These are phyloP conservation scores for Temnothorax unifasciatus DNA, from an alignment of 2,888 invertebrate genomes.

Conservation along the genomic window DNA sequence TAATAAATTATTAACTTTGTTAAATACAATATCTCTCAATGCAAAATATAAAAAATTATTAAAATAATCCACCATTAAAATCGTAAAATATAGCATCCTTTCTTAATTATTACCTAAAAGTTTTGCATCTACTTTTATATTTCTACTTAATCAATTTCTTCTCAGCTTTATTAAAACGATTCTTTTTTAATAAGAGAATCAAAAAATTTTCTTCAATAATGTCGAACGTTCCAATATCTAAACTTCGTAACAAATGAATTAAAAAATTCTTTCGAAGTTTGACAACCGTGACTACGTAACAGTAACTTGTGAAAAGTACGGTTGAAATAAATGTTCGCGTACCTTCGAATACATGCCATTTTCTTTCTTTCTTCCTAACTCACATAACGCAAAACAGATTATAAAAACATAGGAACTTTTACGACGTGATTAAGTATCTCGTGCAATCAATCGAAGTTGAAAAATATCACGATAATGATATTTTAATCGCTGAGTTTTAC, in stretches of 20 bases:
- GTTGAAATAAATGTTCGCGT: neutral
- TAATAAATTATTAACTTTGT: neutral
- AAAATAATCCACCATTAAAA: neutral
- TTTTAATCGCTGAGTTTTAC: neutral
- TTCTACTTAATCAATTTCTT: too few species aligned
- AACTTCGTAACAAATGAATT: slow-evolving; percentile 33
- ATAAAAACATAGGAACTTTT: neutral
- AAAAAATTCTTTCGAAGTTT: slow-evolving; percentile 12
- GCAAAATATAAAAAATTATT: neutral
- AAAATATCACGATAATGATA: neutral
- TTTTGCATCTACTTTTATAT: neutral
- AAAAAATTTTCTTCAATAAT: slow-evolving; percentile 9
- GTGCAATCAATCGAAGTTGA: neutral
- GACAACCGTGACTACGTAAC: slow-evolving; percentile 19
- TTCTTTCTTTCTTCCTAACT: neutral
- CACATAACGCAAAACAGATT: neutral
- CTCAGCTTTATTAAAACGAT: too few species aligned
- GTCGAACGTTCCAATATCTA: neutral
- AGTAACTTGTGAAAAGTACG: slow-evolving; percentile 17
- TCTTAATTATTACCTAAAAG: too few species aligned
- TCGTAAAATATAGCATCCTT: neutral
- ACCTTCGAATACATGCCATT: neutral
- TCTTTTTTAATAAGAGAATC: neutral
- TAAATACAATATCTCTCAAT: neutral
- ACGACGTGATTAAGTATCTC: neutral